Conservation (phyloP, 1,140 invertebrate species). For the Vanessa atalanta region DNA sequence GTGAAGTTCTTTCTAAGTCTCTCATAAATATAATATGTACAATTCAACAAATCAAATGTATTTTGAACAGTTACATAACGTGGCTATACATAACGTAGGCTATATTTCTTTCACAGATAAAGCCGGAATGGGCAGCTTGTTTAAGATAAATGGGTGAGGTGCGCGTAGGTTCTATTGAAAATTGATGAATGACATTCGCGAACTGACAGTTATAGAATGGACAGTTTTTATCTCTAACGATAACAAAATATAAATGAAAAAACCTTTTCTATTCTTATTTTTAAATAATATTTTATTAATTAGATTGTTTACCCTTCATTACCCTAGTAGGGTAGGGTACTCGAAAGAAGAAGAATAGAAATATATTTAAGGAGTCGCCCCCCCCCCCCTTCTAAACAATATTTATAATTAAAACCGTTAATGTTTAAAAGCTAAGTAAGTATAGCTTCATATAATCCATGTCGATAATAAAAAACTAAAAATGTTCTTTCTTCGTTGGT, state of each 20-base stretch:
- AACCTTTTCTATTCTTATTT: background rate
- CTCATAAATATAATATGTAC: background rate
- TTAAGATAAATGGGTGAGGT: constrained; percentile 31
- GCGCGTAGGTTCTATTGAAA: constrained; percentile 37
- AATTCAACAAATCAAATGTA: background rate
- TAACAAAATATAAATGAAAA: background rate
- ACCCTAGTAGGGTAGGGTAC: too few relatives aligned
- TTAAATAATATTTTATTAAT: too few relatives aligned
- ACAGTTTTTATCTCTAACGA: constrained; percentile 23
- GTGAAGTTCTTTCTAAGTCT: too few relatives aligned
- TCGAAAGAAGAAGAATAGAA: too few relatives aligned
- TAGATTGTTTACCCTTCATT: too few relatives aligned
- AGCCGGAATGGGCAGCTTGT: background rate
- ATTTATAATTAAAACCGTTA: too few relatives aligned
- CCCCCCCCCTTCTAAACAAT: too few relatives aligned
- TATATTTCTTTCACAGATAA: constrained; percentile 10
- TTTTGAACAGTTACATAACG: background rate
- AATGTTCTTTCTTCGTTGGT: too few relatives aligned
- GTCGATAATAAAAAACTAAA: too few relatives aligned
- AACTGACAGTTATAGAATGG: constrained; percentile 30
- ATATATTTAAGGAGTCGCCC: too few relatives aligned
- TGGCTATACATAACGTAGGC: background rate
- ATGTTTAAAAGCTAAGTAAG: too few relatives aligned
- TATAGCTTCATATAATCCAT: too few relatives aligned
- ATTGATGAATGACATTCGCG: constrained; percentile 41